phyloP scores from a whole-genome alignment of 2,113 vertebrate species.

The Vicugna pacos region DNA sequence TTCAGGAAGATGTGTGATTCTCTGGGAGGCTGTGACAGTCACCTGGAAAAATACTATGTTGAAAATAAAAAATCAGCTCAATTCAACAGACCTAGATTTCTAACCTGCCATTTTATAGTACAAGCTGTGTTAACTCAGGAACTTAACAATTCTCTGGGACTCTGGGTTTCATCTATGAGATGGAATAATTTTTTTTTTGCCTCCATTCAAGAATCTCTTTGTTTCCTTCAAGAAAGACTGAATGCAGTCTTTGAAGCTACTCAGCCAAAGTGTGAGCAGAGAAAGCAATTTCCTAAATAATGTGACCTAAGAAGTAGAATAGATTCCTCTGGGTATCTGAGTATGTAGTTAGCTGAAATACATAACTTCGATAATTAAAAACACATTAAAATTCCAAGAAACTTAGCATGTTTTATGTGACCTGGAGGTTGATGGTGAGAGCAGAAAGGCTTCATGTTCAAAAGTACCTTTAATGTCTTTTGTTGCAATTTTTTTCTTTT shows the following conservation, averaged over 20 bases:
- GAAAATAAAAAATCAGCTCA: constrained; percentile 1
- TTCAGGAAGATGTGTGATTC: background rate
- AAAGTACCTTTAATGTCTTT: constrained; percentile 5
- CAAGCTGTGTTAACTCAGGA: background rate
- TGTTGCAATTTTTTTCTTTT: background rate
- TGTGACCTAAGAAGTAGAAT: background rate
- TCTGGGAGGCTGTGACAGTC: background rate
- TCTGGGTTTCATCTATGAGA: background rate
- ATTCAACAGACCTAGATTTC: background rate
- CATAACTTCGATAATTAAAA: background rate
- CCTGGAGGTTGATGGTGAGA: background rate
- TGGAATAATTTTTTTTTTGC: background rate
- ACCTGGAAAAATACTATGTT: background rate
- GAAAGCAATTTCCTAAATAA: constrained; percentile 17
- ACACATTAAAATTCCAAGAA: background rate
- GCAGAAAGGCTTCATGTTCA: background rate
- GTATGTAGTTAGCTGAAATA: background rate
- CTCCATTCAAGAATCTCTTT: background rate
- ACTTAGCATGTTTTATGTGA: background rate
- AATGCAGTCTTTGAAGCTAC: constrained; percentile 16
- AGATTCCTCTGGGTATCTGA: background rate
- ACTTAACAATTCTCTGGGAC: background rate
- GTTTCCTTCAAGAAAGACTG: constrained; percentile 7
- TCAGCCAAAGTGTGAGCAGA: background rate
- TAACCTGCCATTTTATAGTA: background rate